These are phyloP conservation scores for Morone saxatilis DNA, from an alignment of 2,113 vertebrate genomes.

Conservation along the genomic window DNA sequence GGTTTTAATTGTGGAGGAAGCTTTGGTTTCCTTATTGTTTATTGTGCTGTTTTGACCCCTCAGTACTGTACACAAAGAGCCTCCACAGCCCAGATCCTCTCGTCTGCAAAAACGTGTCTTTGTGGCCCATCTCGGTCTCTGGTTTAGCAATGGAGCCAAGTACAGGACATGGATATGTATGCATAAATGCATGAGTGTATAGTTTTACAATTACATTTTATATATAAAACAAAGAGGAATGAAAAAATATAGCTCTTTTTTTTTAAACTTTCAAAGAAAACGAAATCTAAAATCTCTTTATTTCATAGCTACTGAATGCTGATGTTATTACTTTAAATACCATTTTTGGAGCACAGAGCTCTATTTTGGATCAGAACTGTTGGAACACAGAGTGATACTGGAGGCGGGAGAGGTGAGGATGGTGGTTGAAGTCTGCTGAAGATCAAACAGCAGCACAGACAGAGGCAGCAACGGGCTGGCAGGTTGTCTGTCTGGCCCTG, in stretches of 20 bases:
- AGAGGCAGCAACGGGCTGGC: neutral
- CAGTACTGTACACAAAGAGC: neutral
- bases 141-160: neutral
- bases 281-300: neutral
- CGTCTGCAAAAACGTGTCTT: neutral
- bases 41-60: neutral
- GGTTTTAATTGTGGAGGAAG: neutral
- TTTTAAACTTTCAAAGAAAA: neutral
- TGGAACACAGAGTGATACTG: neutral
- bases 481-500: slow-evolving; percentile 25
- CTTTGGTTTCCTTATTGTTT: neutral
- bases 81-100: neutral
- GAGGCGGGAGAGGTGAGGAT: slow-evolving; percentile 32
- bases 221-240: neutral
- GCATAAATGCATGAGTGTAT: neutral
- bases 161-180: neutral
- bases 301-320: neutral
- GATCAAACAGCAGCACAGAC: slow-evolving; percentile 51
- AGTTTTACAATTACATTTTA: neutral
- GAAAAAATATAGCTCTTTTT: neutral
- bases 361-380: slow-evolving; percentile 16
- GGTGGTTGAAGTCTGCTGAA: slow-evolving; percentile 22
- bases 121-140: neutral
- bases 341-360: neutral
- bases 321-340: neutral